Evolutionary conservation across 1,140 invertebrate genomes (phyloP).

Genomic region (Drosophila tani): DNA sequence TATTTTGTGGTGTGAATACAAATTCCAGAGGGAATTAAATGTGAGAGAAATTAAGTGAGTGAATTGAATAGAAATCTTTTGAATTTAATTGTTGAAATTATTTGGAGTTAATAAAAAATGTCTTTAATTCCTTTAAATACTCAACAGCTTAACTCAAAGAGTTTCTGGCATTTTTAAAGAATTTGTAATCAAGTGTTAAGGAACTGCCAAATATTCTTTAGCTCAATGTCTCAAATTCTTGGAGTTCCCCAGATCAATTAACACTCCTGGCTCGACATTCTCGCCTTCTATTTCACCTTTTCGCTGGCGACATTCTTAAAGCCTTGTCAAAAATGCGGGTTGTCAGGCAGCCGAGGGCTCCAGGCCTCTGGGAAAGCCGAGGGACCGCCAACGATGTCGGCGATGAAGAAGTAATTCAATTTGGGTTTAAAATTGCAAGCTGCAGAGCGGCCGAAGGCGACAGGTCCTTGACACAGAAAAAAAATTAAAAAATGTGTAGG

Average conservation of each 20-base stretch:
- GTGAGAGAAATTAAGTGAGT: neutral
- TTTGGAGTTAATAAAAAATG: neutral
- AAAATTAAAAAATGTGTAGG: constrained; percentile 29
- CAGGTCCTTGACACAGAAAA: constrained; percentile 19
- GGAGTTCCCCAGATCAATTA: constrained; percentile 37
- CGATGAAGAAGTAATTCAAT: constrained; percentile 70
- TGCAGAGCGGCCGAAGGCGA: constrained; percentile 46
- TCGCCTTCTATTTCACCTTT: constrained; percentile 21
- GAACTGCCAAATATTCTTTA: neutral
- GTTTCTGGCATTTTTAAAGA: neutral
- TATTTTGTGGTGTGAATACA: constrained; percentile 5
- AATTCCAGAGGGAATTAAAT: constrained; percentile 7
- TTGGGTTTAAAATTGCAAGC: constrained; percentile 81
- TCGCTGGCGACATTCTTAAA: constrained; percentile 51
- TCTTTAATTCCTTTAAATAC: neutral
- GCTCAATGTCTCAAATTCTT: constrained; percentile 21
- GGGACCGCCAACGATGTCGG: constrained; percentile 40
- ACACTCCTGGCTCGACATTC: constrained; percentile 36
- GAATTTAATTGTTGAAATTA: neutral
- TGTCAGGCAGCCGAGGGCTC: constrained; percentile 15
- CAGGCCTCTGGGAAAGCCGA: constrained; percentile 1
- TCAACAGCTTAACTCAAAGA: neutral
- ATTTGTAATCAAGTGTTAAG: neutral
- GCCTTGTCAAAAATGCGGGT: constrained; percentile 56
- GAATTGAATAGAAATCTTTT: constrained; percentile 15